A percentile compares a stretch with the other conserved stretches of the same genome.
Evolutionary conservation across 2,113 vertebrate genomes (phyloP).

Genomic region (Trogon melanurus): DNA sequence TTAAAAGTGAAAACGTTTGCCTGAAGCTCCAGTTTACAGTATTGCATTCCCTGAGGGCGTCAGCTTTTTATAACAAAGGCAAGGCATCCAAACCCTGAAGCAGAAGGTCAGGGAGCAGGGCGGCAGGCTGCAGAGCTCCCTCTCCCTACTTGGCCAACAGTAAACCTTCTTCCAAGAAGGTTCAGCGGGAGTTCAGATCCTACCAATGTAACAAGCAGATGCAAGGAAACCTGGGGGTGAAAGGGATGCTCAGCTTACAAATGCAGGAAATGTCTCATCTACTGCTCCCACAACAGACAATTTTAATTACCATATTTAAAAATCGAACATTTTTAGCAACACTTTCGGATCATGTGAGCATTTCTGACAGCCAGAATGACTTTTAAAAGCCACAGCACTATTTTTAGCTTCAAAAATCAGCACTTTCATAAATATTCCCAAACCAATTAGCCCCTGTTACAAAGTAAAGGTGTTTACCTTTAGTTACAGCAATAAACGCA

Average conservation of each 20-base stretch:
- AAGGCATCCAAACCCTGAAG: background rate
- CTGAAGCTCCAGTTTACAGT: background rate
- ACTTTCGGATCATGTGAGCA: constrained; percentile 64
- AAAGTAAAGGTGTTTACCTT: constrained; percentile 74
- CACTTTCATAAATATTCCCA: constrained; percentile 80
- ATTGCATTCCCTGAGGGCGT: background rate
- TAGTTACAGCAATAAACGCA: constrained; percentile 37
- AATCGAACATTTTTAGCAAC: constrained; percentile 75
- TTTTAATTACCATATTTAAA: constrained; percentile 70
- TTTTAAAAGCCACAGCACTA: constrained; percentile 65
- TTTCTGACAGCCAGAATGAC: constrained; percentile 72
- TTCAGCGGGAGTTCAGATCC: constrained; percentile 19
- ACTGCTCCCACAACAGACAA: constrained; percentile 63
- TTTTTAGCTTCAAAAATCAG: constrained; percentile 77
- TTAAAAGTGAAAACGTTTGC: constrained; percentile 19
- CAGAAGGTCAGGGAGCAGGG: background rate
- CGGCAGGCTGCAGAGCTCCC: background rate
- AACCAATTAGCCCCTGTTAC: constrained; percentile 74
- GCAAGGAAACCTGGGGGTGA: constrained; percentile 10
- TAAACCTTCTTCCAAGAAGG: background rate
- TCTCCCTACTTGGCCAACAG: background rate
- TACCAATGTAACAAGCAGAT: background rate
- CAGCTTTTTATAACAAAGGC: background rate
- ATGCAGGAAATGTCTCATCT: constrained; percentile 54
- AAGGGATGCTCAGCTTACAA: constrained; percentile 19